phyloP scores from a whole-genome alignment of 2,113 vertebrate genomes.

The Brevimyrus niger region DNA sequence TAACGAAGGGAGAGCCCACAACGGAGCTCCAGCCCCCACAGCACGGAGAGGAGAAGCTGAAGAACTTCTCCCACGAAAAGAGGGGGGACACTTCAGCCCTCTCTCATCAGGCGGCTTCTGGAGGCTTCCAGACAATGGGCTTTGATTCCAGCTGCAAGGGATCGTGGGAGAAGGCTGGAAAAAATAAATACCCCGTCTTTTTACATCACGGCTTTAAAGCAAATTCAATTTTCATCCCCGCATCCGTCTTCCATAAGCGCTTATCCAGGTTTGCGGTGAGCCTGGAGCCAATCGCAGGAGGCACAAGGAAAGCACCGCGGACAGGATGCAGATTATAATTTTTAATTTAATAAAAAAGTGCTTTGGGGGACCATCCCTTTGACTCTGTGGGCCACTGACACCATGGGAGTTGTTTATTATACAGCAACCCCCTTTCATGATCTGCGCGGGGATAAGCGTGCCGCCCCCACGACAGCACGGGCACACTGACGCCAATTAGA shows the following conservation, averaged over 20 bases:
- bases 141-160: constrained; percentile 23
- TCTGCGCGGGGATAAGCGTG: constrained; percentile 47
- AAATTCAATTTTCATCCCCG: background rate
- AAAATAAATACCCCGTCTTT: constrained; percentile 4
- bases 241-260: background rate
- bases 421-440: background rate
- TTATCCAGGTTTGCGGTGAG: background rate
- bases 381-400: background rate
- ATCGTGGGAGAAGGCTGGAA: background rate
- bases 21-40: constrained; percentile 14
- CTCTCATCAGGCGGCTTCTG: constrained; percentile 12
- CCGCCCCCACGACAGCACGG: constrained; percentile 48
- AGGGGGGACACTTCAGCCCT: constrained; percentile 14
- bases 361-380: background rate
- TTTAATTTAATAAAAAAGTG: background rate
- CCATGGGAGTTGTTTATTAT: background rate
- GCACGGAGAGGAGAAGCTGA: background rate
- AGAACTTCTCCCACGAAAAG: constrained; percentile 13
- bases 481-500: constrained; percentile 61
- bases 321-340: background rate
- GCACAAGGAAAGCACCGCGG: background rate
- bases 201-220: background rate
- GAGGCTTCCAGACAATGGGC: constrained; percentile 12
- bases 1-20: constrained; percentile 26
- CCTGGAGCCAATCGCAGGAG: background rate